Base-by-base conservation (phyloP, 2,797 vertebrate species). In the Tragopan temminckii region DNA sequence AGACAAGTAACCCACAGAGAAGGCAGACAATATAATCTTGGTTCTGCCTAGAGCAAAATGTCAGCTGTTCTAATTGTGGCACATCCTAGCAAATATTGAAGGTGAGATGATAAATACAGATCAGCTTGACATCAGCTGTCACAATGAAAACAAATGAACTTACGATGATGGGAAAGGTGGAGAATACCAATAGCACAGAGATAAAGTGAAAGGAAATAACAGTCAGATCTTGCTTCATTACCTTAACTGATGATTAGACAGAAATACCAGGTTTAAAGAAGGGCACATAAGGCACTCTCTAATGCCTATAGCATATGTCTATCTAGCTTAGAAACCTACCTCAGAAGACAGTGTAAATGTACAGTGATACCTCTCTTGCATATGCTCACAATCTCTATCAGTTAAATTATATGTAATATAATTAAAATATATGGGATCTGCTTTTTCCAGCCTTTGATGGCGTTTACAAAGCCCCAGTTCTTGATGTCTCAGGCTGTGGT, bases 81-180 rank as follows among this genome's bases (percentile, higher is more conserved):
- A 88, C 50, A 88, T 90, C 93, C 61, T 87, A 82, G 81, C 57
- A 95, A 95, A 89, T 94, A 95, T 71, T 94, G 94, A 96, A 96
- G 81, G 89, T 89, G 81, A 94, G 84, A 82, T 94, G 85, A 90
- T 91, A 95, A 94, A 89, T 93, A 95, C 52, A 91, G 58, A 85
- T 94, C 87, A 88, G 27, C 13, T 90, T 92, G 84, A 94, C 72
- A 92, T 95, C 86, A 80, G 59, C 89, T 82, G 89, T 87, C 94
- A 95, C 82, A 88, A 83, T 43, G 69, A 75, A 95, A 96, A 79
- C 33, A 92, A 83, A 91, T 85, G 80, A 94, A 89, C 46, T 83
- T 70, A 80, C 46, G 80, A 38, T 63, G 89, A 67, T 90, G 72
- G 58, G 59, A 95, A 72, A 27, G 52, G 40, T 74, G 53, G 29